These are phyloP conservation scores for Drosophila mauritiana DNA, from an alignment of 1,140 invertebrate genomes.

Conservation along the genomic window DNA sequence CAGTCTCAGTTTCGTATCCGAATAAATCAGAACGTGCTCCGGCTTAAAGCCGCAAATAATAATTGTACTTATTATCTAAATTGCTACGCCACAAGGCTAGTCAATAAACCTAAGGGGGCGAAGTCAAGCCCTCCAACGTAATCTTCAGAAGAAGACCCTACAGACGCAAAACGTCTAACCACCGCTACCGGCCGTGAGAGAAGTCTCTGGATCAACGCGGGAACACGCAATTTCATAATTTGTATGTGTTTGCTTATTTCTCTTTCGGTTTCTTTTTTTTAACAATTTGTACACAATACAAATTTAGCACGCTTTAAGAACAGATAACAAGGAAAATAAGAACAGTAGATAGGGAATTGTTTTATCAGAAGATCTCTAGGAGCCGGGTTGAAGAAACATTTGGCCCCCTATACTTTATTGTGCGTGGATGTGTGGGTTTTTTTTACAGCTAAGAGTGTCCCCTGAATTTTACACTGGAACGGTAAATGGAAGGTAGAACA, in stretches of 20 bases:
- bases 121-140: no score
- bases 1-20: no score
- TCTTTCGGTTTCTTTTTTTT: conserved; percentile 13
- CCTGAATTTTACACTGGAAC: conserved; percentile 42
- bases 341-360: neutral
- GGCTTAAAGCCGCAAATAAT: no score
- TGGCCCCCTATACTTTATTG: conserved; percentile 3
- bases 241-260: conserved; percentile 7
- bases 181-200: no score
- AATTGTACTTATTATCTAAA: no score
- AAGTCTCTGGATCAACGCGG: no score
- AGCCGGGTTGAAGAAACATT: conserved; percentile 15
- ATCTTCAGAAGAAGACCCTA: no score
- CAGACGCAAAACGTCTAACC: no score
- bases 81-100: no score
- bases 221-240: no score
- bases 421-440: conserved; percentile 43
- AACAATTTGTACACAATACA: conserved; percentile 60
- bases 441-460: conserved; percentile 72
- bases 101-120: no score
- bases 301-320: conserved; percentile 51
- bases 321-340: conserved; percentile 62
- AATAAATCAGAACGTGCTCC: no score
- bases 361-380: neutral
- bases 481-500: conserved; percentile 10